These are phyloP conservation scores for Oophaga sylvatica DNA, from an alignment of 2,797 vertebrate genomes.

Conservation along the genomic window DNA sequence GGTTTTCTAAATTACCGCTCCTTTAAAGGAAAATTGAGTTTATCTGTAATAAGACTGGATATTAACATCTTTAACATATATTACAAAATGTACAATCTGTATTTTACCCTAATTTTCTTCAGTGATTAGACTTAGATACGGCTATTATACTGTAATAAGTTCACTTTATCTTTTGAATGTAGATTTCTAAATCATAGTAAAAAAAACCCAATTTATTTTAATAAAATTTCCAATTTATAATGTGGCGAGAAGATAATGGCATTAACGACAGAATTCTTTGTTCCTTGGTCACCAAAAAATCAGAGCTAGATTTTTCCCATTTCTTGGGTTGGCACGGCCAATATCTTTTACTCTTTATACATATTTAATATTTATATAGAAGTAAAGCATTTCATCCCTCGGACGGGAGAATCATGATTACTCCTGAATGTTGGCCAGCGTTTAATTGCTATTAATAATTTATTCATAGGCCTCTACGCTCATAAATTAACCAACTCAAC, in stretches of 20 bases:
- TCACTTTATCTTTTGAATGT: not conserved
- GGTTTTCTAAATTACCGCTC: not conserved
- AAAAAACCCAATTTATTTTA: not conserved
- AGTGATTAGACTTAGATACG: not conserved
- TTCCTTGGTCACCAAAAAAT: not conserved
- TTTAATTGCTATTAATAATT: slow-evolving; percentile 54
- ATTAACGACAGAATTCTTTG: not conserved
- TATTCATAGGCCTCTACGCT: slow-evolving; percentile 42
- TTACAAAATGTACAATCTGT: not conserved
- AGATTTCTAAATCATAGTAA: not conserved
- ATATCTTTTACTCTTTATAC: slow-evolving; percentile 13
- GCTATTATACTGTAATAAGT: not conserved
- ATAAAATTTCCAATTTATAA: not conserved
- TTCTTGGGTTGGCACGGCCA: not conserved
- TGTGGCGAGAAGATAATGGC: not conserved
- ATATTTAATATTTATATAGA: slow-evolving; percentile 20
- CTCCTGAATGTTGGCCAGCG: slow-evolving; percentile 27
- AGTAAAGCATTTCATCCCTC: not conserved
- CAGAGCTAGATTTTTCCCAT: not conserved
- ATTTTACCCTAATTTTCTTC: slow-evolving; percentile 4
- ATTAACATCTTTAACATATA: slow-evolving; percentile 2
- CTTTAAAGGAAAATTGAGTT: not conserved
- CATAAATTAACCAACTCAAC: slow-evolving; percentile 46
- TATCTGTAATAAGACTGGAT: not conserved
- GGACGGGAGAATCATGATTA: not conserved